These are phyloP conservation scores for Psephotus haematonotus DNA, from an alignment of 2,113 vertebrate genomes.

Conservation along the genomic window DNA sequence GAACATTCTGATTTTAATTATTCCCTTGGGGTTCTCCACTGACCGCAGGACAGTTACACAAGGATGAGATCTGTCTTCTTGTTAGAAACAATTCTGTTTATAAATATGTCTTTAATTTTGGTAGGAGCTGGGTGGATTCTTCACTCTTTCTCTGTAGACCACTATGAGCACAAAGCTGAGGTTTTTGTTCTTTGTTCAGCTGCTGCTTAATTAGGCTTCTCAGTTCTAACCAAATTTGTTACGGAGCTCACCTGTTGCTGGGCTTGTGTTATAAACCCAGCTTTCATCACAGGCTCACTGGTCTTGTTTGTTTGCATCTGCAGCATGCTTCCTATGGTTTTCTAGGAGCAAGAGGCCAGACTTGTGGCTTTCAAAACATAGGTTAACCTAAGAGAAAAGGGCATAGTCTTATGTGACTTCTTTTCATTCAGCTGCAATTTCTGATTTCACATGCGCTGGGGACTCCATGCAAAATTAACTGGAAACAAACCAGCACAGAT, in stretches of 20 bases:
- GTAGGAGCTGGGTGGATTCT: constrained; percentile 15
- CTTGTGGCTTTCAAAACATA: not conserved
- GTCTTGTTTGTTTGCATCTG: not conserved
- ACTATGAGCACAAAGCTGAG: not conserved
- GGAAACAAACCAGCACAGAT: not conserved
- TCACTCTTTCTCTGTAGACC: not conserved
- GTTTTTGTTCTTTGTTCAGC: not conserved
- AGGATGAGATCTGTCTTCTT: constrained; percentile 47
- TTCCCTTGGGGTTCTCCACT: constrained; percentile 36
- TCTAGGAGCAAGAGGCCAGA: not conserved
- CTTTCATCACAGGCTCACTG: not conserved
- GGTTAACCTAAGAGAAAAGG: not conserved
- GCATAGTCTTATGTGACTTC: not conserved
- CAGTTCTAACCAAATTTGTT: not conserved
- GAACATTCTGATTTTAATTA: constrained; percentile 59
- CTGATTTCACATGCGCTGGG: not conserved
- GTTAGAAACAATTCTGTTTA: constrained; percentile 49
- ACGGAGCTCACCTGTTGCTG: constrained; percentile 13
- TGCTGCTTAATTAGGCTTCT: not conserved
- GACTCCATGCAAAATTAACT: not conserved
- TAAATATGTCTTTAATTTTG: constrained; percentile 63
- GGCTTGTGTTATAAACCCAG: not conserved
- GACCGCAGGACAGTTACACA: constrained; percentile 50
- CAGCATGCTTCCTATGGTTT: not conserved
- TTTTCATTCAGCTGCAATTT: not conserved